These are phyloP conservation scores for Neopelma chrysocephalum DNA, from an alignment of 2,797 vertebrate genomes.

Conservation along the genomic window DNA sequence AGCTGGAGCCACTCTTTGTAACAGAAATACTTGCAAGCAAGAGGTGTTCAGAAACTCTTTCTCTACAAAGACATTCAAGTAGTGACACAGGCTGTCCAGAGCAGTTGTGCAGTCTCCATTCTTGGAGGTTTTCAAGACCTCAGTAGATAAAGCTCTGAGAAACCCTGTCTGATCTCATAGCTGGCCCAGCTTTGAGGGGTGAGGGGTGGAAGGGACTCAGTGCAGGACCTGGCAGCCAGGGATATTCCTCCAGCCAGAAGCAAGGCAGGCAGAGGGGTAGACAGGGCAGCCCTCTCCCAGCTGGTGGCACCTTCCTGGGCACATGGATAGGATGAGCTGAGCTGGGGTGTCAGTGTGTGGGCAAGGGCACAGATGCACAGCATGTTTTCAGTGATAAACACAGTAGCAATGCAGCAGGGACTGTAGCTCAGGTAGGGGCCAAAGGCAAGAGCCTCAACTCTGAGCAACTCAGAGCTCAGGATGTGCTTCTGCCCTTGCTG, in stretches of 20 bases:
- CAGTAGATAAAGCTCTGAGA: neutral
- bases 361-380: neutral
- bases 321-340: neutral
- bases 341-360: neutral
- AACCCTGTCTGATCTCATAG: neutral
- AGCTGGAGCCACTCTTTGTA: neutral
- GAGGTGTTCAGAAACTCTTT: neutral
- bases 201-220: neutral
- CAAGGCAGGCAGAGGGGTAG: neutral
- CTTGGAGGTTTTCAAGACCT: neutral
- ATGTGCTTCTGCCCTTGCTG: rapidly evolving
- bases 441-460: neutral
- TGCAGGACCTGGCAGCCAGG: neutral
- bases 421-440: neutral
- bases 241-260: neutral
- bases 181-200: neutral
- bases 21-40: neutral
- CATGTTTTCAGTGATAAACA: neutral
- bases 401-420: neutral
- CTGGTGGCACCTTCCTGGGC: neutral
- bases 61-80: neutral
- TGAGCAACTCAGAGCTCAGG: neutral
- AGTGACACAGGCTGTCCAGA: neutral
- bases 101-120: neutral
- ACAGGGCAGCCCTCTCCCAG: neutral